Base-by-base conservation (phyloP, 2,888 invertebrate species). In the Rugalucina vietnamica region DNA sequence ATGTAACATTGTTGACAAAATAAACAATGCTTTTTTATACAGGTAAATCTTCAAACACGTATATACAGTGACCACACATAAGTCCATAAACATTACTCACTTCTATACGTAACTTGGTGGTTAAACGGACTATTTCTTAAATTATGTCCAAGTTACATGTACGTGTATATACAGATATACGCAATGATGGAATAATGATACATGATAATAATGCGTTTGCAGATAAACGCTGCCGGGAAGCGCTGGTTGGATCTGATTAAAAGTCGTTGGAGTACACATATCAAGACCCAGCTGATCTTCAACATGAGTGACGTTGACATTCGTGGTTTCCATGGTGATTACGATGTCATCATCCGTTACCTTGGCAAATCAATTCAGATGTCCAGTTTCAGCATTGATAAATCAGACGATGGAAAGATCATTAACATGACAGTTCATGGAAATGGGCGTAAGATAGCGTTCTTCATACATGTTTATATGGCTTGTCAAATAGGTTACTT, bases 261-360 rank as follows among this genome's bases (percentile, higher is more conserved):
- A 37, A 79, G 72, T n/a, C 60, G 72, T 36, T 88, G 88, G 88
- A 74, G 76, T 24, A 88, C 88, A 5, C 72, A 86, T 43, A 74
- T 78, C 10, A 82, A 72, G 32, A 72, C 76, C 4, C 29, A 69
- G 24, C 74, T 84, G 49, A 69, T 76, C 10, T 43, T 77, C 2
- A 76, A 73, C 29, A 24, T n/a, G 21, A 29, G 49, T 10, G 10
- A 75, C 2, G n/a, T 82, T 10, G 32, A 79, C n/a, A 39, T 82
- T 36, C 78, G 76, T 12, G 88, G 88, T 57, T 88, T 84, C 84
- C 84, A 88, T 76, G 88, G 88, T 29, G 88, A 88, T 71, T 88
- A 88, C 77, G 85, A 86, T 34, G 79, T 88, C 18, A 81, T 80
- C 37, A 74, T 88, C 18, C 73, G 78, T 36, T 84, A 85, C 36